Evolutionary conservation across 1,140 invertebrate genomes (phyloP).

Genomic region (Drosophila nebulosa): DNA sequence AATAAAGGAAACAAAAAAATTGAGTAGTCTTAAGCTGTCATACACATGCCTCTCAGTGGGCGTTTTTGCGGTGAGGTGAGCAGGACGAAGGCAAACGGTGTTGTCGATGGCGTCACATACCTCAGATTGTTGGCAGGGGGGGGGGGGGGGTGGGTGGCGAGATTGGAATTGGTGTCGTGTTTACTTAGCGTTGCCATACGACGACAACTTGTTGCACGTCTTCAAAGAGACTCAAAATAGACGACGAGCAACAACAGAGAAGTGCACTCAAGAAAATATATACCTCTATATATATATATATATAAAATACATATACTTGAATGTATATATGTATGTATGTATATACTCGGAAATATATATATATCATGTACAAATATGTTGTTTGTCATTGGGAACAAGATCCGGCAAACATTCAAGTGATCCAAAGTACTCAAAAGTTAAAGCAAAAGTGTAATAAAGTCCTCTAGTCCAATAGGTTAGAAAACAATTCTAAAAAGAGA

Average conservation of each 20-base stretch:
- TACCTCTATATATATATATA: background rate
- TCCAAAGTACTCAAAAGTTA: no score
- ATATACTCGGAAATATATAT: no score
- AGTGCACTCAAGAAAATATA: background rate
- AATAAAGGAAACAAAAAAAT: slow-evolving; percentile 35
- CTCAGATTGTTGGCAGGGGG: background rate
- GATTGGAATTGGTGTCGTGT: slow-evolving; percentile 38
- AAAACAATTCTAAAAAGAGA: no score
- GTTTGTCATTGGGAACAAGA: no score
- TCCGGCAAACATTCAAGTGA: no score
- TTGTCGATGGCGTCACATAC: background rate
- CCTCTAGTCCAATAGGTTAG: no score
- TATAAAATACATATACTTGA: no score
- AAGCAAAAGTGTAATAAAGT: no score
- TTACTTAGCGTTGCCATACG: slow-evolving; percentile 64
- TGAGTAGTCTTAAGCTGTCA: slow-evolving; percentile 71
- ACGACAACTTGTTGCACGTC: slow-evolving; percentile 72
- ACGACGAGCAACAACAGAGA: background rate
- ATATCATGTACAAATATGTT: no score
- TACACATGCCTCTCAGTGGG: slow-evolving; percentile 42
- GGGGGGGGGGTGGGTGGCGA: background rate
- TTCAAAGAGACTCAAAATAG: background rate
- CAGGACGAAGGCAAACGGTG: background rate
- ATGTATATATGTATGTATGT: no score
- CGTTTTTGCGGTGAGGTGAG: no score